phyloP scores from a whole-genome alignment of 2,888 invertebrate species.

The Chydorus sphaericus region DNA sequence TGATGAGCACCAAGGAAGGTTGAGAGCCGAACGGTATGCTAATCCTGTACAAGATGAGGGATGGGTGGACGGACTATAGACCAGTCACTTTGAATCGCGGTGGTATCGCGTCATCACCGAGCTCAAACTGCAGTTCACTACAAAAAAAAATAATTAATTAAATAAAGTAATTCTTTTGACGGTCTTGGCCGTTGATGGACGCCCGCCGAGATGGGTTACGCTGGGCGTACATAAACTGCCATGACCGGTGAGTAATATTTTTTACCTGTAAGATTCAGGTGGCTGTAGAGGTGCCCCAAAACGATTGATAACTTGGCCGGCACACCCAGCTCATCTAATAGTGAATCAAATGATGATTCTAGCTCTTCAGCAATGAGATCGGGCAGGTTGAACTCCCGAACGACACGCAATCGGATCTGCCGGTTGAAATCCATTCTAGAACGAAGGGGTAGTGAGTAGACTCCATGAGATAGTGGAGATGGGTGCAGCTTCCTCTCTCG shows the following conservation, averaged over 20 bases:
- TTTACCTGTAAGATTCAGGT: conserved; percentile 28
- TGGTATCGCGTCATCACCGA: conserved; percentile 51
- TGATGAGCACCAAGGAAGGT: not conserved
- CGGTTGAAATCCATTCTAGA: conserved; percentile 61
- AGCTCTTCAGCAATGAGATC: conserved; percentile 70
- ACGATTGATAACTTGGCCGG: not conserved
- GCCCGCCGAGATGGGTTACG: too few relatives aligned
- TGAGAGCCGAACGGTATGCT: not conserved
- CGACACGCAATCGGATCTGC: conserved; percentile 70
- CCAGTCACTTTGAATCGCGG: not conserved
- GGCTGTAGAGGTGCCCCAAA: conserved; percentile 16
- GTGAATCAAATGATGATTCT: conserved; percentile 28
- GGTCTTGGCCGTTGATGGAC: too few relatives aligned
- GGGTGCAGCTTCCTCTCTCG: conserved; percentile 68
- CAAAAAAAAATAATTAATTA: not conserved
- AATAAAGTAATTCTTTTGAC: too few relatives aligned
- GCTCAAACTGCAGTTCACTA: conserved; percentile 56
- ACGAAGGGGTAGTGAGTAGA: conserved; percentile 55
- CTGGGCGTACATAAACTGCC: too few relatives aligned
- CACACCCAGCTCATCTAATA: conserved; percentile 5
- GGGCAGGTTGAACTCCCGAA: conserved; percentile 84
- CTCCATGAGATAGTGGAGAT: conserved; percentile 62
- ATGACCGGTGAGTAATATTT: not conserved
- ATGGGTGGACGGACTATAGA: not conserved
- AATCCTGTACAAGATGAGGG: too few relatives aligned